Base-by-base conservation (phyloP, 2,888 invertebrate genomes). In the Aphidoletes aphidimyza region DNA sequence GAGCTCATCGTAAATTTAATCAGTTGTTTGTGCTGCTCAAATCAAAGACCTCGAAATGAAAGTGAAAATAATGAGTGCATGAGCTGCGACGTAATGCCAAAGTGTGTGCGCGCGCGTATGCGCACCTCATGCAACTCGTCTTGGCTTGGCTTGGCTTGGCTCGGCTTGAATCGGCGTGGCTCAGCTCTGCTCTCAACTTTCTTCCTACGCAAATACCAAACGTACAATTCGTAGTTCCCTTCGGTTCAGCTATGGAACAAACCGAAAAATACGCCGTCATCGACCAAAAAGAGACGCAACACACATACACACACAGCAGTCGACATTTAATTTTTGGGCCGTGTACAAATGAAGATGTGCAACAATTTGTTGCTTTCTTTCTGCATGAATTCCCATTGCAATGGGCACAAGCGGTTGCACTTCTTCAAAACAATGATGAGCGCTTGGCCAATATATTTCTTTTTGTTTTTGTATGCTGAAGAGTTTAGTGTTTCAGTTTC, bases 131-230 rank as follows among this genome's bases (percentile, higher is more conserved):
- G n/a, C n/a, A n/a, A n/a, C n/a, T n/a, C n/a, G n/a, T n/a, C n/a
- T n/a, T n/a, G n/a, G n/a, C n/a, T n/a, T n/a, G n/a, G n/a, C n/a
- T n/a, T n/a, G n/a, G n/a, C n/a, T n/a, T n/a, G n/a, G n/a, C n/a
- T n/a, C n/a, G n/a, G n/a, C n/a, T n/a, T n/a, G n/a, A n/a, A n/a
- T n/a, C n/a, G n/a, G n/a, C 54, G n/a, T 9, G 2, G 47, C 47
- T 3, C 47, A 47, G 54, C 22, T 22, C n/a, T n/a, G n/a, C n/a
- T 6, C 42, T 42, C 42, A 69, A 26, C 30, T 69, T 69, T 69
- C 69, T 69, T 69, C 69, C 69, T 69, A 69, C 69, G 69, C 69
- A 69, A 69, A 69, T 69, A 69, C 30, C 69, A 69, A 69, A n/a
- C 69, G 17, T 17, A 54, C 54, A 54, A 54, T 54, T 11, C 22